These are phyloP conservation scores for Lepidocyrtoides sp. DNA, from an alignment of 2,888 invertebrate species.

Conservation along the genomic window DNA sequence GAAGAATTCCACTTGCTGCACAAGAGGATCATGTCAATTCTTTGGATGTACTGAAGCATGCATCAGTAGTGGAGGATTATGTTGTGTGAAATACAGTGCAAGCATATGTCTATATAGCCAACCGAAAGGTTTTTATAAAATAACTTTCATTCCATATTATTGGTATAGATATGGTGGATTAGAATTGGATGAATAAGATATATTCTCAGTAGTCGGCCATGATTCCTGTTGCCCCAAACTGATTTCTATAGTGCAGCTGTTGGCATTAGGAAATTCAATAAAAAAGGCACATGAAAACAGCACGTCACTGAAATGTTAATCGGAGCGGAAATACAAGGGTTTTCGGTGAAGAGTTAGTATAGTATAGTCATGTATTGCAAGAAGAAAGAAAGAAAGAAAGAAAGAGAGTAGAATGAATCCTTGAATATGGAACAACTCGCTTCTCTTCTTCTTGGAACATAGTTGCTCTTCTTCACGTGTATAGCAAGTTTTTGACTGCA, in stretches of 20 bases:
- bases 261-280: neutral
- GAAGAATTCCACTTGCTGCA: conserved; percentile 17
- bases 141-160: no score
- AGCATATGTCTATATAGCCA: no score
- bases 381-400: no score
- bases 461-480: neutral
- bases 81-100: neutral
- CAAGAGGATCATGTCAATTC: neutral
- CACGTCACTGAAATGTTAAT: neutral
- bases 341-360: neutral
- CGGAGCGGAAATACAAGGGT: conserved; percentile 49
- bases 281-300: neutral
- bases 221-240: no score
- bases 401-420: neutral
- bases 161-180: no score
- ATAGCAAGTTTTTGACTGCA: no score
- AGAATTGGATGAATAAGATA: no score
- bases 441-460: no score
- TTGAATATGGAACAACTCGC: neutral
- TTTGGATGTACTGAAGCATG: neutral
- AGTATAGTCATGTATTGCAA: neutral
- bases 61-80: neutral
- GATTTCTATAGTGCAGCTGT: no score
- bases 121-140: no score
- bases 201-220: no score